Base-by-base conservation (phyloP, 2,797 vertebrate species). In the Pseudomugil tenellus region DNA sequence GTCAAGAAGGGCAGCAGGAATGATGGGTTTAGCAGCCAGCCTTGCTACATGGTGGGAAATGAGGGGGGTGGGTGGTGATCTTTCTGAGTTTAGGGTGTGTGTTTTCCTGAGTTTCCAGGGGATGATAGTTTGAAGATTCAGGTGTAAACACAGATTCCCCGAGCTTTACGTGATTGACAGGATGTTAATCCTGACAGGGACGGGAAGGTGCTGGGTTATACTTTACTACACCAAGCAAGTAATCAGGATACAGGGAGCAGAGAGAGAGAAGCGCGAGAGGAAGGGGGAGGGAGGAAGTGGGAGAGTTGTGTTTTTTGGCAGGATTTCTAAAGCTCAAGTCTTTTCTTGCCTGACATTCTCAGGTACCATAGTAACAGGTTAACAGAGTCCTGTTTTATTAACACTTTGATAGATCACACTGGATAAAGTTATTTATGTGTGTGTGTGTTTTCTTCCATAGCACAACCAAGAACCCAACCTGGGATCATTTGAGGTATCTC, bases 311-410 rank as follows among this genome's bases (percentile, higher is more conserved):
- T 85, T 77, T 67, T 83, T 88, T 92, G 91, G 86, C 90, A 85
- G 73, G 16, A 34, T 32, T 66, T 85, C 58, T 58, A 28, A 84
- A 74, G 84, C 77, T 85, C 65, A 56, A 72, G 61, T 84, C 89
- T 91, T 92, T 92, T 92, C 80, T 93, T 87, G 88, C 65, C 84
- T 88, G 90, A 93, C 92, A 93, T 93, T 93, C 83, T 89, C 89
- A 87, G 90, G 88, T 88, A 43, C 89, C 91, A 92, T 92, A 88
- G 92, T 90, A 86, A 92, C 91, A 90, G 84, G 80, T 91, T 84
- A 72, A 77, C 74, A 14, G 70, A 62, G 63, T 61, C 65, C 67
- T n/a, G 55, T 59, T 87, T 76, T 76, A 37, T 77, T 84, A 77
- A 80, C 58, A 62, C 76, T 77, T 70, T 69, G 60, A 67, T 58